These are phyloP conservation scores for Dipodomys ordii DNA, from an alignment of 2,113 vertebrate species.

Conservation along the genomic window DNA sequence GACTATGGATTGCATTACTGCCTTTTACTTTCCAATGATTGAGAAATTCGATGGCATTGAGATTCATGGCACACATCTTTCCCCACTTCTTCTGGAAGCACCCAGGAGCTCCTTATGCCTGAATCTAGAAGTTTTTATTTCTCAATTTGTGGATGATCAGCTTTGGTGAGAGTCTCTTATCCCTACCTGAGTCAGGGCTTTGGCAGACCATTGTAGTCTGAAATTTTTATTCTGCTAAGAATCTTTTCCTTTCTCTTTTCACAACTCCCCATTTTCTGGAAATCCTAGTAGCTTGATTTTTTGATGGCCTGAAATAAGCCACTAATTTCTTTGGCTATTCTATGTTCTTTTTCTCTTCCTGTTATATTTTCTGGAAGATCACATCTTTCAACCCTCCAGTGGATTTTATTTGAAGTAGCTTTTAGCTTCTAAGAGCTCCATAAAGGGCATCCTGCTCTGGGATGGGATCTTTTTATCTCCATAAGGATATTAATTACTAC, in stretches of 20 bases:
- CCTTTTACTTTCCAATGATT: not conserved
- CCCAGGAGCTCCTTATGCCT: not conserved
- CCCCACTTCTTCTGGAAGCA: not conserved
- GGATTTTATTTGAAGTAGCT: slow-evolving; percentile 9
- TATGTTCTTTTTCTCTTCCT: not conserved
- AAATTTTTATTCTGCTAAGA: not conserved
- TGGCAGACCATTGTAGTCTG: not conserved
- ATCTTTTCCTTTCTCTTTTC: not conserved
- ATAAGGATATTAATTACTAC: slow-evolving; percentile 7
- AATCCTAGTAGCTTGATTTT: slow-evolving; percentile 8
- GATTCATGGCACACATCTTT: not conserved
- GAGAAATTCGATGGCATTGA: not conserved
- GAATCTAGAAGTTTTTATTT: not conserved
- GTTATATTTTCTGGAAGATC: not conserved
- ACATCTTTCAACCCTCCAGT: not conserved
- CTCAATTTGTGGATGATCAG: not conserved
- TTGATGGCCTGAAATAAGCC: not conserved
- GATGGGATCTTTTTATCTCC: not conserved
- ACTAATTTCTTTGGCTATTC: not conserved
- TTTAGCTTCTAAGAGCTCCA: not conserved
- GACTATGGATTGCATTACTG: not conserved
- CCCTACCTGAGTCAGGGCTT: not conserved
- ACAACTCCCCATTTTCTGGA: slow-evolving; percentile 1
- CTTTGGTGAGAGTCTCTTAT: not conserved
- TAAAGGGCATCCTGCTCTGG: not conserved